phyloP scores from a whole-genome alignment of 1,140 invertebrate species.

The Drosophila mauritiana region DNA sequence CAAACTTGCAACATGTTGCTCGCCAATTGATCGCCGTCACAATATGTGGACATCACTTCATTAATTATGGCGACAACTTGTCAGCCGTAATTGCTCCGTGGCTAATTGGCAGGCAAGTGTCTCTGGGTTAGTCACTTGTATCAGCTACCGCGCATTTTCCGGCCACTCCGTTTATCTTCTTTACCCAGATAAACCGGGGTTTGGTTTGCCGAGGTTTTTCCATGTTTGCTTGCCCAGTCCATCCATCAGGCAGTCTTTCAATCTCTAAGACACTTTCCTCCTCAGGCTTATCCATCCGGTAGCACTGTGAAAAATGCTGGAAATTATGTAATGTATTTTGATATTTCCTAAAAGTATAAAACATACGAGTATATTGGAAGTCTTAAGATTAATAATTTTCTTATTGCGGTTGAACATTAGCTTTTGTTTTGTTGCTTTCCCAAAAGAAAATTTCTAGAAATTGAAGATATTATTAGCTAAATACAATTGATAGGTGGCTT shows the following conservation, averaged over 20 bases:
- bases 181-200: slow-evolving; percentile 61
- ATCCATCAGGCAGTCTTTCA: slow-evolving; percentile 67
- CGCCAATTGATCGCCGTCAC: slow-evolving; percentile 51
- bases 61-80: slow-evolving; percentile 50
- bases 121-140: slow-evolving; percentile 23
- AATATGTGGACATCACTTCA: slow-evolving; percentile 35
- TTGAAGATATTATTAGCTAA: too few relatives aligned
- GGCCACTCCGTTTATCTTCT: slow-evolving; percentile 52
- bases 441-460: too few relatives aligned
- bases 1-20: slow-evolving; percentile 42
- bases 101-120: slow-evolving; percentile 26
- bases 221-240: slow-evolving; percentile 41
- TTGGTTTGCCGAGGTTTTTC: slow-evolving; percentile 53
- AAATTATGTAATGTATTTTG: too few relatives aligned
- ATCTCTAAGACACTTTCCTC: slow-evolving; percentile 70
- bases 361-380: too few relatives aligned
- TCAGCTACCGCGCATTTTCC: slow-evolving; percentile 55
- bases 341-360: too few relatives aligned
- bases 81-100: slow-evolving; percentile 37
- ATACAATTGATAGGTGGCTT: too few relatives aligned
- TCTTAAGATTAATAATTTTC: too few relatives aligned
- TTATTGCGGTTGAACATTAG: too few relatives aligned
- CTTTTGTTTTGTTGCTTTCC: too few relatives aligned
- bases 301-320: neutral
- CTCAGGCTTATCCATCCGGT: slow-evolving; percentile 40